Evolutionary conservation across 2,797 vertebrate species (phyloP).

Genomic region (Apodemus agrarius): DNA sequence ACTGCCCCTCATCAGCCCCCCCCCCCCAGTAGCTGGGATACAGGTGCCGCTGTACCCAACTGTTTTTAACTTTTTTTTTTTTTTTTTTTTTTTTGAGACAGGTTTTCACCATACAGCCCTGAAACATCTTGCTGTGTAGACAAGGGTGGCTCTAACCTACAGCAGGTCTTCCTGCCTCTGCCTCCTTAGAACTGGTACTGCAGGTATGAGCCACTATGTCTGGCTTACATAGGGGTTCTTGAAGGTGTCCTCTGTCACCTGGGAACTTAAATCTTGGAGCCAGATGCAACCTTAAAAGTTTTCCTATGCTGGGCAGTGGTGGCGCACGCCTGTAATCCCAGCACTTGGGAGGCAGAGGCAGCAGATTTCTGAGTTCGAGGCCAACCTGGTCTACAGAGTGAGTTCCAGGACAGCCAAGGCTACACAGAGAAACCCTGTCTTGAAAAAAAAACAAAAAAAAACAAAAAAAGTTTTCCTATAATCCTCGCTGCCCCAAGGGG

Average conservation of each 20-base stretch:
- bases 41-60: background rate
- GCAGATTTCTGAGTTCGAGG: too few species aligned
- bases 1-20: too few species aligned
- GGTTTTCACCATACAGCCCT: background rate
- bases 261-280: background rate
- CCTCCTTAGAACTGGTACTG: background rate
- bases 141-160: background rate
- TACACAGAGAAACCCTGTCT: too few species aligned
- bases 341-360: too few species aligned
- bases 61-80: background rate
- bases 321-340: too few species aligned
- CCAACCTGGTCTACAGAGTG: too few species aligned
- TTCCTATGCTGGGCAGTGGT: too few species aligned
- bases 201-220: background rate
- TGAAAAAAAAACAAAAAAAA: too few species aligned
- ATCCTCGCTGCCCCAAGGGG: background rate
- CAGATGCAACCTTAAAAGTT: background rate
- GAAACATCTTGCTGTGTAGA: background rate
- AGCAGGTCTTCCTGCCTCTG: background rate
- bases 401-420: too few species aligned
- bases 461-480: too few species aligned
- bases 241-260: background rate
- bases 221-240: background rate
- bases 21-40: background rate
- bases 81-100: background rate